A percentile compares a stretch with the other conserved stretches of the same genome.
These are phyloP conservation scores for Neodiprion pinetum DNA, from an alignment of 1,140 invertebrate species.

Conservation along the genomic window DNA sequence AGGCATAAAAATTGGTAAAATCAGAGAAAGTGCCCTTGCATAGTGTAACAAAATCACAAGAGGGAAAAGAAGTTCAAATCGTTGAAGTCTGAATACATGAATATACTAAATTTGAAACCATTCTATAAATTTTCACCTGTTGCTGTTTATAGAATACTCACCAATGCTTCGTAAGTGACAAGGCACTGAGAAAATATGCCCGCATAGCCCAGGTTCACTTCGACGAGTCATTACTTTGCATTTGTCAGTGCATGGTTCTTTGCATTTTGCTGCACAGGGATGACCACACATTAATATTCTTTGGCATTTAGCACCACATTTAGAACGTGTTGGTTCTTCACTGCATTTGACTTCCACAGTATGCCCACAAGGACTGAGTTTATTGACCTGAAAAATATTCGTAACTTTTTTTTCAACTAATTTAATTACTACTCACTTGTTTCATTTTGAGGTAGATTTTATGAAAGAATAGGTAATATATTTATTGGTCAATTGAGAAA, in stretches of 20 bases:
- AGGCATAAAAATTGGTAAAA: too few species aligned
- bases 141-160: constrained; percentile 18
- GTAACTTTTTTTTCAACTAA: constrained; percentile 11
- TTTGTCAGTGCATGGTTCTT: constrained; percentile 44
- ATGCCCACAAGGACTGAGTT: constrained; percentile 59
- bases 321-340: constrained; percentile 29
- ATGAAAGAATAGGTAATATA: too few species aligned
- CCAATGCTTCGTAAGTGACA: constrained; percentile 39
- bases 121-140: not conserved
- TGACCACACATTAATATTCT: constrained; percentile 58
- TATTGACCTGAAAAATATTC: constrained; percentile 54
- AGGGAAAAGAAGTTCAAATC: too few species aligned
- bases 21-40: too few species aligned
- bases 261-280: constrained; percentile 51
- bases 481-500: too few species aligned
- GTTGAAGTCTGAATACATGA: too few species aligned
- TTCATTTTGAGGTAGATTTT: too few species aligned
- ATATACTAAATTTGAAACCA: too few species aligned
- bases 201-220: constrained; percentile 49
- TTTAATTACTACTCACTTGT: too few species aligned
- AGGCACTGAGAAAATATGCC: constrained; percentile 54
- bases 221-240: constrained; percentile 43
- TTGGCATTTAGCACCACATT: constrained; percentile 52
- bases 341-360: constrained; percentile 48
- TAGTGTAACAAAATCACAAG: too few species aligned